Evolutionary conservation across 2,797 vertebrate genomes (phyloP).

Genomic region (Calcarius lapponicus): DNA sequence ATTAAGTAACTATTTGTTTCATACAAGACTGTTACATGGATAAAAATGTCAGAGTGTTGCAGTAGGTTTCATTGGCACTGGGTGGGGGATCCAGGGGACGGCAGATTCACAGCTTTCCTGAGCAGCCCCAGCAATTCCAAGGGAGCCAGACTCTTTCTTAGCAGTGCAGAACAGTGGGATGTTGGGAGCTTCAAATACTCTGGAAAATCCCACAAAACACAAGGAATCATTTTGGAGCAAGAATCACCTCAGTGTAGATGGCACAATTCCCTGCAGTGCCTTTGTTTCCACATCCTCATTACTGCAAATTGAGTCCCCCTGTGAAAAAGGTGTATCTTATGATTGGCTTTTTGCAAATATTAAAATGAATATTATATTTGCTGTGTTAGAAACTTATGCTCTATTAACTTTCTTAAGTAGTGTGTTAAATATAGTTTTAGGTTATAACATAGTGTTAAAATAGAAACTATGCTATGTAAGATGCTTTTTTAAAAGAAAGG

Average conservation of each 20-base stretch:
- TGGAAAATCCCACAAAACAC: neutral
- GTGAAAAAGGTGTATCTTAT: no score
- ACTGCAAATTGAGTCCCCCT: neutral
- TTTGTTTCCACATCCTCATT: neutral
- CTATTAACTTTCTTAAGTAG: no score
- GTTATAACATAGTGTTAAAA: no score
- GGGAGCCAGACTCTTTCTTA: no score
- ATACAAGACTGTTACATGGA: neutral
- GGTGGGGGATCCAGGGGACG: rapidly evolving
- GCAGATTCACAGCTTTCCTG: neutral
- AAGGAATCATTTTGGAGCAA: neutral
- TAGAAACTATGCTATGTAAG: no score
- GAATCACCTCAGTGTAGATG: neutral
- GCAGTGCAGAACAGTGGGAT: neutral
- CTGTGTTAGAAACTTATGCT: no score
- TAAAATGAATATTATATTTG: no score
- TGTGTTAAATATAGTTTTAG: no score
- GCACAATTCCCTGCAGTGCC: neutral
- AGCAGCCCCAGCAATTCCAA: neutral
- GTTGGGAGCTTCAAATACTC: neutral
- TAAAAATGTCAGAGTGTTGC: neutral
- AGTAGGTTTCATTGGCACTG: neutral
- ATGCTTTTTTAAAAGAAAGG: no score
- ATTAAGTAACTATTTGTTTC: neutral
- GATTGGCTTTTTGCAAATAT: no score